Conservation (phyloP, 2,113 vertebrate genomes). For the Dascyllus trimaculatus region DNA sequence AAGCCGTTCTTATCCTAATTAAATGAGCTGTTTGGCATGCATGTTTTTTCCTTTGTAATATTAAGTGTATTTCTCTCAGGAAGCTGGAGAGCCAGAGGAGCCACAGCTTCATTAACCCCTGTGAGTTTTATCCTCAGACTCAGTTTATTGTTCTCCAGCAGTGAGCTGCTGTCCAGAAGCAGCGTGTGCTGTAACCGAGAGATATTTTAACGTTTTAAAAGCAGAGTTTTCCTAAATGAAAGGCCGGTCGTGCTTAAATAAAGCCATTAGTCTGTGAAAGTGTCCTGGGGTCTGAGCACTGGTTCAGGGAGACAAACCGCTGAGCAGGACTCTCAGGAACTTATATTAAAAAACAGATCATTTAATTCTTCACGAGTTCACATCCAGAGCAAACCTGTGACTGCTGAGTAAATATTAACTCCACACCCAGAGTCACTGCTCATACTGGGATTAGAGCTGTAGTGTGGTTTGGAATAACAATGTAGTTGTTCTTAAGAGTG, state of each 20-base stretch:
- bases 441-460: background rate
- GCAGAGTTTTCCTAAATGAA: background rate
- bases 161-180: conserved; percentile 2
- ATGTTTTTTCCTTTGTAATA: too few species aligned
- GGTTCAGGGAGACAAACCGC: background rate
- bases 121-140: background rate
- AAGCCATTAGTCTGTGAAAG: conserved; percentile 28
- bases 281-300: conserved; percentile 34
- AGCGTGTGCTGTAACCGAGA: conserved; percentile 20
- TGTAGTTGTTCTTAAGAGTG: background rate
- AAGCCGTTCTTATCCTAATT: too few species aligned
- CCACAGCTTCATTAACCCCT: conserved; percentile 1
- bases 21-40: too few species aligned
- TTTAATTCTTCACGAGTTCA: background rate
- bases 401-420: background rate
- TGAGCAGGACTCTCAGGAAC: background rate
- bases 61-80: too few species aligned
- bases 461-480: background rate
- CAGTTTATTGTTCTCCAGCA: background rate
- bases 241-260: conserved; percentile 8
- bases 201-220: conserved; percentile 19
- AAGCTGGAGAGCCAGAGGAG: too few species aligned
- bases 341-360: too few species aligned
- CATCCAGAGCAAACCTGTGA: background rate
- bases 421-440: background rate